Evolutionary conservation across 1,140 invertebrate species (phyloP).

Genomic region (Macrosteles quadrilineatus): DNA sequence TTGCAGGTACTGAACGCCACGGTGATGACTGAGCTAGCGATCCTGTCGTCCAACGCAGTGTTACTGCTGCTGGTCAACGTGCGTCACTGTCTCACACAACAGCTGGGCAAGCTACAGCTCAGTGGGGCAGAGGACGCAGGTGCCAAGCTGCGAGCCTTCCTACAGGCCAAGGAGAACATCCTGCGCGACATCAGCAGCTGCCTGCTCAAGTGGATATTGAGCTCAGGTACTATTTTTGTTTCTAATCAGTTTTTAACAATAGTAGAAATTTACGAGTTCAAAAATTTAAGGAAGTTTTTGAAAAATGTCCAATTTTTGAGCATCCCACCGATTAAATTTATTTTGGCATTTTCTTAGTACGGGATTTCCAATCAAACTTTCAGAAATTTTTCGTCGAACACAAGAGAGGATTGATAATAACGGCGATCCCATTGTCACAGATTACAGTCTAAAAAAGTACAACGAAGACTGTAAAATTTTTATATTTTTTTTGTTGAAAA

Average conservation of each 20-base stretch:
- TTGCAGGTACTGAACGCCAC: constrained; percentile 20
- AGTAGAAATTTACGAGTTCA: constrained; percentile 15
- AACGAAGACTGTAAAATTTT: too few relatives aligned
- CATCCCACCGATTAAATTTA: too few relatives aligned
- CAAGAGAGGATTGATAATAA: too few relatives aligned
- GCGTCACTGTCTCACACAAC: constrained; percentile 62
- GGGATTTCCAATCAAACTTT: too few relatives aligned
- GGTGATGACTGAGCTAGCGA: constrained; percentile 59
- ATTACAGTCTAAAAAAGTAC: too few relatives aligned
- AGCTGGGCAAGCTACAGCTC: constrained; percentile 46
- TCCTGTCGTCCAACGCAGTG: constrained; percentile 67
- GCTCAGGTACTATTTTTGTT: constrained; percentile 47
- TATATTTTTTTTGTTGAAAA: too few relatives aligned
- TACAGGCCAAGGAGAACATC: constrained; percentile 47
- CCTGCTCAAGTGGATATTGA: constrained; percentile 56
- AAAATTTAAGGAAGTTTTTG: too few relatives aligned
- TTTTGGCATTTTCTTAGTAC: too few relatives aligned
- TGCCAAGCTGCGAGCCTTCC: constrained; percentile 38
- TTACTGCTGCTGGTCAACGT: constrained; percentile 68
- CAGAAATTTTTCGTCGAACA: too few relatives aligned
- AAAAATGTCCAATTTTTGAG: too few relatives aligned
- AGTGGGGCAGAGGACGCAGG: constrained; percentile 30
- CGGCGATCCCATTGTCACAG: too few relatives aligned
- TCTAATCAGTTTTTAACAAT: background rate
- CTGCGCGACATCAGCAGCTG: constrained; percentile 55